Percentiles rank a stretch among this genome's conserved stretches.
phyloP scores from a whole-genome alignment of 2,888 invertebrate genomes.

The Hecatera dysodea region DNA sequence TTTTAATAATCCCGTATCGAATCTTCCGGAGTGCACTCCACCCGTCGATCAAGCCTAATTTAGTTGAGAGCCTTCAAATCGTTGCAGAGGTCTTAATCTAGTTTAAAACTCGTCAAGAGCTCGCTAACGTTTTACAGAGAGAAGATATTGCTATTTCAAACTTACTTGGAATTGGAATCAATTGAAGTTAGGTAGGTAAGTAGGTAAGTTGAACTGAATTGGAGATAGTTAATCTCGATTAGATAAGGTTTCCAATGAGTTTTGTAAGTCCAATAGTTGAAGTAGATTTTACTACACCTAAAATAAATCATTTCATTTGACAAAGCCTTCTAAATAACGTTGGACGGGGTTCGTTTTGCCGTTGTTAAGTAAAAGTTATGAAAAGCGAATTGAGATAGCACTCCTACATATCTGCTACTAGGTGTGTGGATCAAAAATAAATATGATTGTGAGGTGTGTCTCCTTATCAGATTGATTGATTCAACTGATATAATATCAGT shows the following conservation, averaged over 20 bases:
- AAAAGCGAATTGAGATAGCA: neutral
- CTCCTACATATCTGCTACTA: too few relatives aligned
- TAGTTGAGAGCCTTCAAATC: conserved; percentile 37
- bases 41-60: conserved; percentile 28
- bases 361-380: neutral
- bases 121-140: conserved; percentile 20
- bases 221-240: neutral
- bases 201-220: neutral
- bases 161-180: conserved; percentile 15
- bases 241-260: neutral
- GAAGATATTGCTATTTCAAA: conserved; percentile 29
- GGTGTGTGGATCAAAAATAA: conserved; percentile 14
- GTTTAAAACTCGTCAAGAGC: conserved; percentile 39
- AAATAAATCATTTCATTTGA: too few relatives aligned
- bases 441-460: neutral
- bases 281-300: too few relatives aligned
- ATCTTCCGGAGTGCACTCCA: conserved; percentile 7
- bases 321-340: too few relatives aligned
- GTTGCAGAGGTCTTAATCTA: conserved; percentile 32
- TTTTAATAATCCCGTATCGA: neutral
- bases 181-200: conserved; percentile 20
- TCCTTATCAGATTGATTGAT: conserved; percentile 21
- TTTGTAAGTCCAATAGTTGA: neutral
- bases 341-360: too few relatives aligned
- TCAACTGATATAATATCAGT: conserved; percentile 34